These are phyloP conservation scores for Ondatra zibethicus DNA, from an alignment of 2,113 vertebrate genomes.

Conservation along the genomic window DNA sequence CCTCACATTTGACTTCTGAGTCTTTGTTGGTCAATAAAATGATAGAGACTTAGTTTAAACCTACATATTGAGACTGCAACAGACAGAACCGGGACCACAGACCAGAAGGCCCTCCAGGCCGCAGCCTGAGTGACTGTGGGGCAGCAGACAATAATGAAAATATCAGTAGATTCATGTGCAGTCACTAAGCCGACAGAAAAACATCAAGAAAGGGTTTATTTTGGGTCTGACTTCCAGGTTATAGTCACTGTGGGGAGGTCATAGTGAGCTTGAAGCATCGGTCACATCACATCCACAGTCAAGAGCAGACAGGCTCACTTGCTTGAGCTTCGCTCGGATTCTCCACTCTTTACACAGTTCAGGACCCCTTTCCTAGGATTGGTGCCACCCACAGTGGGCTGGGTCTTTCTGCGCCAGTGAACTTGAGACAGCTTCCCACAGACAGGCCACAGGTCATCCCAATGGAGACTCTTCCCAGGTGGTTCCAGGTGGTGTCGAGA, in stretches of 20 bases:
- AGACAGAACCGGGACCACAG: neutral
- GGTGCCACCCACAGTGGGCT: neutral
- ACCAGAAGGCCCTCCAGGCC: neutral
- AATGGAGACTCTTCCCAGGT: neutral
- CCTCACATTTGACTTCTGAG: too few species aligned
- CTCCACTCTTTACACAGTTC: neutral
- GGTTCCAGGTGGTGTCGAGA: neutral
- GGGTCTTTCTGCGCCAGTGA: too few species aligned
- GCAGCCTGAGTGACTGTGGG: neutral
- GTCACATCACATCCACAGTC: too few species aligned
- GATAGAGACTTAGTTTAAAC: too few species aligned
- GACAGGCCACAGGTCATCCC: neutral
- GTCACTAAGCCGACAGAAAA: neutral
- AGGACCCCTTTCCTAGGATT: neutral
- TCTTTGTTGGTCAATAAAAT: too few species aligned
- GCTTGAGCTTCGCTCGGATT: neutral
- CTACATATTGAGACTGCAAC: too few species aligned
- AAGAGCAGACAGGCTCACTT: neutral
- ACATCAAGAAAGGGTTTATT: neutral
- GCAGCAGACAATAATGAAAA: neutral
- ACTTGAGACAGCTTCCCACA: neutral
- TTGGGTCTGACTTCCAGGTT: neutral
- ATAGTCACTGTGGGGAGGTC: neutral
- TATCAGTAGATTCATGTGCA: neutral
- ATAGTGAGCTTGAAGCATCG: neutral